A percentile compares a stretch with the other conserved stretches of the same genome.
Conservation (phyloP, 1,140 invertebrate species). For the Ptiloglossa arizonensis region DNA sequence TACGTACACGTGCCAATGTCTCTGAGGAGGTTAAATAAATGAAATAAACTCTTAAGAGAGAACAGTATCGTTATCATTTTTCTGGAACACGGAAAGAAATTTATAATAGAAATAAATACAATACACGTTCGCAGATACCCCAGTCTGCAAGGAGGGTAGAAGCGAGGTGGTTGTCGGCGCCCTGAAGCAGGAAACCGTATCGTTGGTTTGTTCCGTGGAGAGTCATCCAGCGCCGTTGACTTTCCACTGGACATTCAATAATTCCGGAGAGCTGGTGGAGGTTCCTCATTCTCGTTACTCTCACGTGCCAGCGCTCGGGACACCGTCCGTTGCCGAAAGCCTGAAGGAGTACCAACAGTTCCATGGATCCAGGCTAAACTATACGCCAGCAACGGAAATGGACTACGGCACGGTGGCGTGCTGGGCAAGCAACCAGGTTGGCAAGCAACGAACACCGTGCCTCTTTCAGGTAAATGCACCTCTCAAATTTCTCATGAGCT, state of each 20-base stretch:
- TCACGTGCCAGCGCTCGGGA: slow-evolving; percentile 80
- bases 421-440: slow-evolving; percentile 91
- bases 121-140: slow-evolving; percentile 85
- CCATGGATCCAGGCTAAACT: slow-evolving; percentile 89
- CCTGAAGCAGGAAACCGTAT: slow-evolving; percentile 91
- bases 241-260: slow-evolving; percentile 95
- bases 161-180: slow-evolving; percentile 91
- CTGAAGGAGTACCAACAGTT: slow-evolving; percentile 76
- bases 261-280: slow-evolving; percentile 91
- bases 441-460: slow-evolving; percentile 91
- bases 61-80: too few species aligned
- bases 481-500: slow-evolving; percentile 4
- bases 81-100: background rate
- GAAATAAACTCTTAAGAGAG: too few species aligned
- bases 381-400: slow-evolving; percentile 91
- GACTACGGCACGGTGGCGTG: slow-evolving; percentile 94
- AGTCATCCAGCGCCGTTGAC: slow-evolving; percentile 90
- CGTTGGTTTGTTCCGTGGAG: slow-evolving; percentile 91
- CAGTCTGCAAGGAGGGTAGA: slow-evolving; percentile 88
- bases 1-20: too few species aligned
- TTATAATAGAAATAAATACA: slow-evolving; percentile 1
- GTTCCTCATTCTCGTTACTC: slow-evolving; percentile 86
- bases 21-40: too few species aligned
- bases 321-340: slow-evolving; percentile 71
- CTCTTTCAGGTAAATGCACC: slow-evolving; percentile 87